These are phyloP conservation scores for Argyresthia goedartella DNA, from an alignment of 2,888 invertebrate genomes.

Conservation along the genomic window DNA sequence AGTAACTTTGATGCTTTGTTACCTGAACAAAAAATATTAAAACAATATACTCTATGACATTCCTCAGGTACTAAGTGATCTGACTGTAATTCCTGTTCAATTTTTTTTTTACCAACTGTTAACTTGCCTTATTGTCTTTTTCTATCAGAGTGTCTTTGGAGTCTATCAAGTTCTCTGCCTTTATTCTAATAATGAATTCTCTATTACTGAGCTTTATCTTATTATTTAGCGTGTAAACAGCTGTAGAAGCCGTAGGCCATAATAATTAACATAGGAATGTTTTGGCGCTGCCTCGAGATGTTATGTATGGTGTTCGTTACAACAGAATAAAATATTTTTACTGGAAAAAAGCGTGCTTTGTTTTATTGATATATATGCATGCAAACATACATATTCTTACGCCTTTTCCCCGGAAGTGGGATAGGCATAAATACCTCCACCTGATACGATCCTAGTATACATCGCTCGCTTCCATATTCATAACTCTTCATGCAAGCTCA, in stretches of 20 bases:
- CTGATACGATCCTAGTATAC: no score
- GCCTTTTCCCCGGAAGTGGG: no score
- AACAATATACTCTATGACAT: no score
- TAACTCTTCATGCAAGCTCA: no score
- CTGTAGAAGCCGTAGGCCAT: background rate
- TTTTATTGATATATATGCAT: background rate
- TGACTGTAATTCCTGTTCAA: no score
- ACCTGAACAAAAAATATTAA: no score
- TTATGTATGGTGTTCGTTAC: background rate
- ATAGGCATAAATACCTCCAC: no score
- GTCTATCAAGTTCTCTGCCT: background rate
- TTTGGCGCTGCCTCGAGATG: background rate
- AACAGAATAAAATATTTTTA: constrained; percentile 1
- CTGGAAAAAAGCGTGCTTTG: background rate
- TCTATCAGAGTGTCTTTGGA: background rate
- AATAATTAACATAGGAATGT: background rate
- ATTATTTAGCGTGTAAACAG: background rate
- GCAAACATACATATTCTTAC: background rate
- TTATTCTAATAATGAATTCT: background rate
- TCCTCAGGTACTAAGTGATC: no score
- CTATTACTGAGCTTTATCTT: background rate
- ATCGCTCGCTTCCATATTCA: no score
- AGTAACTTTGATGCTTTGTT: no score
- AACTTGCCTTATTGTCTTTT: no score
- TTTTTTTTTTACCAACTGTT: no score